Evolutionary conservation across 2,113 vertebrate genomes (phyloP).

Genomic region (Chlamydotis undulata): DNA sequence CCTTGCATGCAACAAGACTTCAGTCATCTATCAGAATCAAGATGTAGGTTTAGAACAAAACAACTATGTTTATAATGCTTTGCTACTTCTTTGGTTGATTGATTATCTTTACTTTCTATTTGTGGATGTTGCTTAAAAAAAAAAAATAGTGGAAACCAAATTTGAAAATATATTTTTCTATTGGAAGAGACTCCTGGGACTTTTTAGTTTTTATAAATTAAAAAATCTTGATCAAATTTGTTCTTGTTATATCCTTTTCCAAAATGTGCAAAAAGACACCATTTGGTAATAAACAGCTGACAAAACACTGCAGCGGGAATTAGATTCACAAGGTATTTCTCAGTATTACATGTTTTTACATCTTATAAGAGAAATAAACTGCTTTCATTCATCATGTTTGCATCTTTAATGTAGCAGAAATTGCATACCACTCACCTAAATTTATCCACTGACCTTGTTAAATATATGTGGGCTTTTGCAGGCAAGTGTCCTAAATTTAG

Average conservation of each 20-base stretch:
- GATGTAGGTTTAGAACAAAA: neutral
- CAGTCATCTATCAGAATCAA: neutral
- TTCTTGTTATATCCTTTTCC: neutral
- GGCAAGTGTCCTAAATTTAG: neutral
- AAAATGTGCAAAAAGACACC: neutral
- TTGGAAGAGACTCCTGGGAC: neutral
- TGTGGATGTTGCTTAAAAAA: neutral
- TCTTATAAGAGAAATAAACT: neutral
- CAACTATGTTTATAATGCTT: neutral
- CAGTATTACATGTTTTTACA: neutral
- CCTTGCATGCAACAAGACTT: neutral
- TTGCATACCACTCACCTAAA: neutral
- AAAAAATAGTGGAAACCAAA: neutral
- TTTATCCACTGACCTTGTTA: conserved; percentile 18
- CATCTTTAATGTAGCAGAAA: neutral
- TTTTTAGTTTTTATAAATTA: neutral
- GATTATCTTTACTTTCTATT: neutral
- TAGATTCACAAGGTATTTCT: neutral
- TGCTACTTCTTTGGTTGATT: neutral
- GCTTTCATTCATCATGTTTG: neutral
- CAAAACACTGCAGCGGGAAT: neutral
- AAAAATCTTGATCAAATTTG: neutral
- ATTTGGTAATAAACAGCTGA: neutral
- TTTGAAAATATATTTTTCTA: neutral
- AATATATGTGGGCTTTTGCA: neutral